Evolutionary conservation across 1,140 invertebrate species (phyloP).

Genomic region (Fopius arisanus): DNA sequence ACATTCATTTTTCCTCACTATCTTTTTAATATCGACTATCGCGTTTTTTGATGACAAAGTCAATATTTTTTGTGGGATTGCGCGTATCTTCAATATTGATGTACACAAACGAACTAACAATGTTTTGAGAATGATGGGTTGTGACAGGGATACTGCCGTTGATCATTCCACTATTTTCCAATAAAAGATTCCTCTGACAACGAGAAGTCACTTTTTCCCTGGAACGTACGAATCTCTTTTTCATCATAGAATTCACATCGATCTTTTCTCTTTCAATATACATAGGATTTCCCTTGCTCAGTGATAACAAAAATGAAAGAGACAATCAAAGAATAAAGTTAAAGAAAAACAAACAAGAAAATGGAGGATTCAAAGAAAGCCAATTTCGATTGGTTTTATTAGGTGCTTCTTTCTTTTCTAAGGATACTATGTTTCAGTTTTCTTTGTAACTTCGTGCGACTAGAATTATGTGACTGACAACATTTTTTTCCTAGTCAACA

Average conservation of each 20-base stretch:
- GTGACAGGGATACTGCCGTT: too few species aligned
- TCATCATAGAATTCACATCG: neutral
- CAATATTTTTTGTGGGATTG: too few species aligned
- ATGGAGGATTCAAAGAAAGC: slow-evolving; percentile 42
- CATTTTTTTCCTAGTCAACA: slow-evolving; percentile 15
- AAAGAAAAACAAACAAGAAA: neutral
- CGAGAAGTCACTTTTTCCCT: neutral
- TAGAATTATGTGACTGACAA: slow-evolving; percentile 3
- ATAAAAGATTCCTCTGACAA: too few species aligned
- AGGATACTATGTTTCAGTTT: slow-evolving; percentile 40
- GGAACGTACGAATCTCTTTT: neutral
- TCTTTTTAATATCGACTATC: too few species aligned
- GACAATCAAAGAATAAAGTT: neutral
- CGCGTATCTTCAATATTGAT: too few species aligned
- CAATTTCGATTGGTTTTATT: slow-evolving; percentile 57
- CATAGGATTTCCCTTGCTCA: neutral
- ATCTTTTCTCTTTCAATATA: neutral
- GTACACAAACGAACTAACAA: neutral
- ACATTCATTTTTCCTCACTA: too few species aligned
- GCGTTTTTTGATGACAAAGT: too few species aligned
- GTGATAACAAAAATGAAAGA: neutral
- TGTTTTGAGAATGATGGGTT: too few species aligned
- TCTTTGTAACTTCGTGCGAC: slow-evolving; percentile 37
- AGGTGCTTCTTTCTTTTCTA: slow-evolving; percentile 43
- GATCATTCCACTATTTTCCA: too few species aligned